Evolutionary conservation across 2,888 invertebrate species (phyloP), one percentile per base, ranked within the genome.

Genomic region (Drosophila anomelani): DNA sequence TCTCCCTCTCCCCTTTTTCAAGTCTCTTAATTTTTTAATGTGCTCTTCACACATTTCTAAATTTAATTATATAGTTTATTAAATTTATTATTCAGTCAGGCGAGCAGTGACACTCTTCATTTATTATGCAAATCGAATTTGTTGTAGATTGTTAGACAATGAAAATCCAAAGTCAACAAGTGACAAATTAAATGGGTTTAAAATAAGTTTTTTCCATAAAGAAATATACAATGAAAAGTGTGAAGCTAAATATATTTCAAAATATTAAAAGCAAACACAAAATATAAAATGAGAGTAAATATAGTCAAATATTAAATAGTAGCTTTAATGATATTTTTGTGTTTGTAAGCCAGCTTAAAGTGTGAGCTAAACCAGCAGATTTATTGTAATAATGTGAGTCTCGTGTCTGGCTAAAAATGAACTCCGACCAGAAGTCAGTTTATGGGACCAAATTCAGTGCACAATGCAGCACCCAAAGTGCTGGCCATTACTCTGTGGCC

Each of bases 101-200:
- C 10, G 12, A 44, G 44, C 38, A 64, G 53, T 36, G 47, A 39
- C 36, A 58, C 46, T 76, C 71, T 57, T 57, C 75, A 79, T 87
- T 81, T 77, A 76, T 68, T 89, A 87, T 84, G 85, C 79, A 89
- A 85, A 87, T 87, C 57, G 64, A 75, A 61, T 38, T 75, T 57
- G 54, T 49, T 41, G 43, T 36, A 66, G 26, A 49, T 53, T 53
- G 51, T 66, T 57, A 77, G 74, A 61, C 60, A 72, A 62, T 68
- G 34, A 70, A 85, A 84, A 81, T 84, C 63, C 61, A 84, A 87
- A 79, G 51, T 77, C 85, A 84, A 89, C 79, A 81, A 78, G 32
- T 74, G 64, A 46, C 44, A 66, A 72, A 46, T 57, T 44, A 43
- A 46, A 55, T 39, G 23, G 23, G 23, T 38, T 47, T 32, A 23